Evolutionary conservation across 2,113 vertebrate genomes (phyloP).

Genomic region (Myodes glareolus): DNA sequence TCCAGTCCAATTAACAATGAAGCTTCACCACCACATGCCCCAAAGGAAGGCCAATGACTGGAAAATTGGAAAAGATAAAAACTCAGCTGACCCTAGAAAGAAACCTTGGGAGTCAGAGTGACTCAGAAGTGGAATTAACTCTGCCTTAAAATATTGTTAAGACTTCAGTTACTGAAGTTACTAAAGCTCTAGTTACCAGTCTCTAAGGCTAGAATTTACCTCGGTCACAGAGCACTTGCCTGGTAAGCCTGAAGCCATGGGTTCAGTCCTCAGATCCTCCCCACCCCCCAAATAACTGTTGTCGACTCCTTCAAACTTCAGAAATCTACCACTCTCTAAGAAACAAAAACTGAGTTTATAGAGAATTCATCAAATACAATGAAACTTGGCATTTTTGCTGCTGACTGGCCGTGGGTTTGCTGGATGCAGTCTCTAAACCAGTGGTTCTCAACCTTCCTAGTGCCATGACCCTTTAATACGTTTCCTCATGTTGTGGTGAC

Average conservation of each 20-base stretch:
- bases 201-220: background rate
- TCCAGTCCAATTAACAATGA: background rate
- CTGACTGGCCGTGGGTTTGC: background rate
- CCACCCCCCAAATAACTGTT: background rate
- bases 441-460: background rate
- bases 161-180: background rate
- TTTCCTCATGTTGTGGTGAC: background rate
- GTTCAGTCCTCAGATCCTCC: background rate
- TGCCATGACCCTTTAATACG: background rate
- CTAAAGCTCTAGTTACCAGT: background rate
- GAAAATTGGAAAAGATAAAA: background rate
- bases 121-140: background rate
- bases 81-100: constrained; percentile 4
- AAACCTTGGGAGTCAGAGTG: background rate
- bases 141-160: background rate
- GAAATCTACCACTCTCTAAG: background rate
- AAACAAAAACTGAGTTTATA: constrained; percentile 2
- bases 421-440: background rate
- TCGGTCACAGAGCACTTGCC: background rate
- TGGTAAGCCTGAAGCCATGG: background rate
- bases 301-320: background rate
- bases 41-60: background rate
- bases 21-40: background rate
- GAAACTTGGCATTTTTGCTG: background rate
- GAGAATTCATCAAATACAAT: background rate